Evolutionary conservation across 2,888 invertebrate genomes (phyloP), one percentile per base, ranked within the genome.

Genomic region (Nomada ferruginata): DNA sequence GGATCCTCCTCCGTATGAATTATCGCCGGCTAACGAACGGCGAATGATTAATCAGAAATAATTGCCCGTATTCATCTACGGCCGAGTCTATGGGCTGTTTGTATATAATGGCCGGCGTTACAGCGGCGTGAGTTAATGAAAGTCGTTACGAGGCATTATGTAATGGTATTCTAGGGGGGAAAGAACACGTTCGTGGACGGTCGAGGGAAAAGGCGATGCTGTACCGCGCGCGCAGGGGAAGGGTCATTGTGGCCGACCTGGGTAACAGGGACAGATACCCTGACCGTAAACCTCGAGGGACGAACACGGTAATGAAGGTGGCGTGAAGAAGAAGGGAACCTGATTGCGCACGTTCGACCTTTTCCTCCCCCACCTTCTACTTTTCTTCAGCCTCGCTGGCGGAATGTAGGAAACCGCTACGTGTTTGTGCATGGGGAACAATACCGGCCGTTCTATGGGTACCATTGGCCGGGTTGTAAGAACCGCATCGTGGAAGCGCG

Each of bases 281-380:
- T 61, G 83, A 75, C 72, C 83, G 75, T 83, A 82, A 44, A 79
- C 79, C 82, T 83, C 79, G 65, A 29, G 69, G 82, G 71, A 75
- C 79, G 61, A 74, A 68, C 82, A 68, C 55, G 36, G 75, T 83
- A 83, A 83, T 83, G 83, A 83, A 83, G 83, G 75, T 82, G 79
- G 79, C 83, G 83, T 69, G 83, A 83, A 83, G 82, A 82, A 82
- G 79, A 83, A 82, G 75, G 82, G 75, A 83, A 76, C 82, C 75
- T 82, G 83, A 83, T 83, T 82, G 83, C 82, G 71, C 83, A 83
- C 83, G 83, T 83, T 83, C 82, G 71, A 83, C 83, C 83, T 82
- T 82, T 75, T 68, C 82, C 75, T 36, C 59, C 20, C 60, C 55
- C 26, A 10, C 29, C 29, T 52, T 26, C 26, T 50, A 53, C 72